Base-by-base conservation (phyloP, 2,888 invertebrate species). In the Leptarthrus brevirostris region DNA sequence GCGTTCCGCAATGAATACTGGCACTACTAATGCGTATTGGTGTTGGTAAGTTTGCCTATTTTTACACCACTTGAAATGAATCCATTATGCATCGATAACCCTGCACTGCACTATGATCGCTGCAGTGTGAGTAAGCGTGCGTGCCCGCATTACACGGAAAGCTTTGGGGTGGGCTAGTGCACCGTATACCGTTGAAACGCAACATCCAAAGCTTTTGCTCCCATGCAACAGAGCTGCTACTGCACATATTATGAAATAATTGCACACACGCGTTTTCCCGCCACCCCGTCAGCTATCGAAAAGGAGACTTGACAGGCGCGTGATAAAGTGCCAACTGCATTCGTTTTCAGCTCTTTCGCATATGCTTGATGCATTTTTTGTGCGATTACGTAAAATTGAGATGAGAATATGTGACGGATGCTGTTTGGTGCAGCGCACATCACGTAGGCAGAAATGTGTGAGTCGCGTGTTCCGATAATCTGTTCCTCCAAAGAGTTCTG, bases 241-340 rank as follows among this genome's bases (percentile, higher is more conserved):
- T 4, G 49, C 34, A 18, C n/a, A 34, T 30, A 20, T 69, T 30
- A 52, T 69, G 24, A 47, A 5, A 52, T 34, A 14, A 18, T 20
- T 52, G 10, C 69, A 69, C 69, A 34, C 49, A 34, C 69, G 69
- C 30, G 12, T 12, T 30, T 8, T 3, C 40, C 40, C 40, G 3
- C 30, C 34, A n/a, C n/a, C 16, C 69, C 52, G 22, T 30, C 30
- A 1, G 22, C 26, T 1, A 2, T 12, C 18, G 10, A n/a, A 44
- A 40, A 16, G 36, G 58, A 58, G 69, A 64, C 61, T 58, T 64
- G 58, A 56, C 64, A 56, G 73, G 53, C 58, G 73, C 70, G 70
- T 73, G 75, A 75, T 73, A 73, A 75, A 69, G 69, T 73, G 70
- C 75, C 75, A 73, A 73, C 70, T 75, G 75, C 44, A 75, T 44